Percentiles rank a stretch among this genome's conserved stretches.
Conservation (phyloP, 2,797 vertebrate genomes). For the Syngnathus rostellatus region DNA sequence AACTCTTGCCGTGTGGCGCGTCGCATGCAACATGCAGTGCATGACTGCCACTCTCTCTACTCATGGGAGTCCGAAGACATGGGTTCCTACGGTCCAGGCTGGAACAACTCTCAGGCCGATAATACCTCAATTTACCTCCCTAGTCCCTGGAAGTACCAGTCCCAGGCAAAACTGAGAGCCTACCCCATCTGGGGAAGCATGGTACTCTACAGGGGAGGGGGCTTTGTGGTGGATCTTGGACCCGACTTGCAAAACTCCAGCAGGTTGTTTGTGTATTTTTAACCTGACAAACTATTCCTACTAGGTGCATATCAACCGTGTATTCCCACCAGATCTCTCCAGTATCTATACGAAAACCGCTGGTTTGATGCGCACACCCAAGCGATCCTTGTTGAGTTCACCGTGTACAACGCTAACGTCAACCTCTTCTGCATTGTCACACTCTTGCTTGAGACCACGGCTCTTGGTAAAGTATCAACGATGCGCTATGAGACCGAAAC, state of each 20-base stretch:
- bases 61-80: constrained; percentile 82
- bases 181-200: constrained; percentile 80
- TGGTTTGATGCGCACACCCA: constrained; percentile 88
- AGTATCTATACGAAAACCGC: constrained; percentile 77
- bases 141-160: constrained; percentile 80
- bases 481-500: neutral
- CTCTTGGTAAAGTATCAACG: constrained; percentile 69
- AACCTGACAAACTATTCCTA: neutral
- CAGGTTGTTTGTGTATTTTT: constrained; percentile 60
- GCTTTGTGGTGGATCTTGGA: constrained; percentile 80
- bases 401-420: constrained; percentile 90
- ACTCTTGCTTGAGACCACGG: constrained; percentile 83
- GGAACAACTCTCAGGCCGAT: constrained; percentile 58
- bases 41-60: constrained; percentile 74
- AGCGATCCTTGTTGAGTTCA: constrained; percentile 89
- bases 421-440: constrained; percentile 90
- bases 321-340: constrained; percentile 69
- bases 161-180: constrained; percentile 71
- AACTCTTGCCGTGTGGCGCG: constrained; percentile 67
- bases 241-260: constrained; percentile 69
- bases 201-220: constrained; percentile 82
- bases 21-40: constrained; percentile 54
- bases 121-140: constrained; percentile 49
- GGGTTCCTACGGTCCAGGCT: constrained; percentile 71
- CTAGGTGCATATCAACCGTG: constrained; percentile 7